A percentile compares a stretch with the other conserved stretches of the same genome.
Evolutionary conservation across 2,113 vertebrate species (phyloP).

Genomic region (Bettongia penicillata): DNA sequence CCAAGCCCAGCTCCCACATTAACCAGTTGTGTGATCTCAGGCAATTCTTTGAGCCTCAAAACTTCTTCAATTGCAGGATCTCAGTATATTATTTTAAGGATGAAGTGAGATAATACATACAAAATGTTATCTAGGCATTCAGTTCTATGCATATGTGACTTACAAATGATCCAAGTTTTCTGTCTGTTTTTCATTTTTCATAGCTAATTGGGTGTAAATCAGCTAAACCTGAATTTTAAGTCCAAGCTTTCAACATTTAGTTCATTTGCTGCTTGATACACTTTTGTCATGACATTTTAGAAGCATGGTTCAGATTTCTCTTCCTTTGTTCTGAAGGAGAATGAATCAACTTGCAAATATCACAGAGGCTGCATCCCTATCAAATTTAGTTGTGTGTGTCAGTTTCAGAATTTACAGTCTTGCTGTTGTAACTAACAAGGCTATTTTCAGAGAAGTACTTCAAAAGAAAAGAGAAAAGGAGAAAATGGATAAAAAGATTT

Average conservation of each 20-base stretch:
- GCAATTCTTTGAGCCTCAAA: not conserved
- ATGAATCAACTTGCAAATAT: not conserved
- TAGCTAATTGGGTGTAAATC: not conserved
- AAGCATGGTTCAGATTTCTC: not conserved
- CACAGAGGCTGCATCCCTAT: conserved; percentile 11
- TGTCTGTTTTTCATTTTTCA: not conserved
- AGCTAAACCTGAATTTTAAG: not conserved
- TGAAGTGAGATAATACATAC: not conserved
- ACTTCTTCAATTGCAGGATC: not conserved
- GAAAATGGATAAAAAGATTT: not conserved
- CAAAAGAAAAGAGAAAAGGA: conserved; percentile 54
- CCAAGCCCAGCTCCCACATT: not conserved
- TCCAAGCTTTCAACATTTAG: not conserved
- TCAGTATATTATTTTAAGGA: not conserved
- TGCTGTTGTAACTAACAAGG: conserved; percentile 59
- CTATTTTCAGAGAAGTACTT: conserved; percentile 52
- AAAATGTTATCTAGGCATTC: no score
- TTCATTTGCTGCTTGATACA: not conserved
- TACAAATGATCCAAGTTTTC: not conserved
- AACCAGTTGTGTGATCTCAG: not conserved
- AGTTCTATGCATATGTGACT: not conserved
- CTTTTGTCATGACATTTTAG: not conserved
- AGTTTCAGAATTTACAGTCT: conserved; percentile 69
- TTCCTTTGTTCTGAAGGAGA: not conserved
- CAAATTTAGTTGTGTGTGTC: conserved; percentile 61